Base-by-base conservation (phyloP, 2,888 invertebrate species). In the Cataglyphis rosenhaueri region DNA sequence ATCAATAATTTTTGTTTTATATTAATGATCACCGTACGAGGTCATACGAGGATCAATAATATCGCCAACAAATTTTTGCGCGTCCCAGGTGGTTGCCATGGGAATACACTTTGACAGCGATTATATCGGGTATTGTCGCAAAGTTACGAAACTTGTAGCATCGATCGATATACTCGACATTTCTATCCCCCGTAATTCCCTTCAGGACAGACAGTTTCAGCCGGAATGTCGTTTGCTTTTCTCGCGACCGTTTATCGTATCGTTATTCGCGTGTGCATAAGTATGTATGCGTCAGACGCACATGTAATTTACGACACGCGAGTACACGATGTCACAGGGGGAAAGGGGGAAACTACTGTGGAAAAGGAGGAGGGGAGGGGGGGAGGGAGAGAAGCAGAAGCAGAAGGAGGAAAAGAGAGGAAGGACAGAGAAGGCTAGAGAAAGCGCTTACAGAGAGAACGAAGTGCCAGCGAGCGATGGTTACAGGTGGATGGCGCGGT, bases 261-360 rank as follows among this genome's bases (percentile, higher is more conserved):
- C 48, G 57, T 82, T 38, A 86, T 75, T 88, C 73, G 65, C 48
- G 48, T 32, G 8, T 38, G 44, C 44, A 35, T 32, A 59, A 59
- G 73, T 73, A 70, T 4, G 74, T 62, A 65, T 79, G 75, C 65
- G 84, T 84, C 84, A 48, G 86, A 85, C 85, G 64, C 65, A 68
- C 61, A 48, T 78, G 75, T 87, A 88, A 91, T 86, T 91, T 86
- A 88, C 78, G 82, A 86, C 74, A 83, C 84, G 70, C 85, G 81
- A 75, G 81, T 82, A 85, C 85, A 79, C 85, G 84, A 71, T 84
- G 83, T 86, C 84, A 81, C 75, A 68, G 62, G 84, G 84, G 57
- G 82, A 84, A 74, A 59, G 57, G 35, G 57, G 35, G 59, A 65
- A 29, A 32, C 32, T 32, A 32, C 32, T 32, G 32, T 0, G 32